Base-by-base conservation (phyloP, 2,888 invertebrate genomes). In the Timandra comae region DNA sequence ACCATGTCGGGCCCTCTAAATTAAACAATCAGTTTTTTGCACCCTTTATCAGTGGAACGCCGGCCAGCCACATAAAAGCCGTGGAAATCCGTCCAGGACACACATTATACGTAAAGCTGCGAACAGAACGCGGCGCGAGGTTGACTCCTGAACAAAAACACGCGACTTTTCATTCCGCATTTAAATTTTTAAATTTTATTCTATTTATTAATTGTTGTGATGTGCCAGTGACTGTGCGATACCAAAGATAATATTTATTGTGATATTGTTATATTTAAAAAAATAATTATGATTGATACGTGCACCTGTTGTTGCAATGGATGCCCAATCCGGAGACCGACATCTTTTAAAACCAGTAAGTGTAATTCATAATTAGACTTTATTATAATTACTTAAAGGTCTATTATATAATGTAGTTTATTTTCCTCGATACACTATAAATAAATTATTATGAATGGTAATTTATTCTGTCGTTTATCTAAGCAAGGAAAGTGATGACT, bases 1-100 rank as follows among this genome's bases (percentile, higher is more conserved):
- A 68, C 61, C 43, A 49, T 36, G 51, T 38, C 64, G 47, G 73
- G 72, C 80, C 76, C 78, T 74, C 72, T 54, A 60, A 63, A 63
- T 68, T 73, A 80, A 84, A 82, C 81, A 82, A 76, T 74, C 72
- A 39, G 71, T 79, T 82, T 84, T 82, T 84, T 81, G 72, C 80
- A 81, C 82, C 80, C 82, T 78, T 73, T 80, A 80, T 78, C 76
- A 75, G 74, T 63, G 79, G 73, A 71, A 70, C 72, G 74, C 70
- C 74, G 62, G 61, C 69, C 68, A 63, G 55, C 63, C 52, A 76
- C 80, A 81, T 84, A 84, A 81, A 84, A 82, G 78, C 75, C 60
- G 69, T 73, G 71, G 74, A 76, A 82, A 81, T 73, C 66, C 69
- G 74, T 77, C 76, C 81, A 82, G 82, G 82, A 78, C 74, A 75